phyloP scores from a whole-genome alignment of 2,113 vertebrate species.

The Callipepla squamata region DNA sequence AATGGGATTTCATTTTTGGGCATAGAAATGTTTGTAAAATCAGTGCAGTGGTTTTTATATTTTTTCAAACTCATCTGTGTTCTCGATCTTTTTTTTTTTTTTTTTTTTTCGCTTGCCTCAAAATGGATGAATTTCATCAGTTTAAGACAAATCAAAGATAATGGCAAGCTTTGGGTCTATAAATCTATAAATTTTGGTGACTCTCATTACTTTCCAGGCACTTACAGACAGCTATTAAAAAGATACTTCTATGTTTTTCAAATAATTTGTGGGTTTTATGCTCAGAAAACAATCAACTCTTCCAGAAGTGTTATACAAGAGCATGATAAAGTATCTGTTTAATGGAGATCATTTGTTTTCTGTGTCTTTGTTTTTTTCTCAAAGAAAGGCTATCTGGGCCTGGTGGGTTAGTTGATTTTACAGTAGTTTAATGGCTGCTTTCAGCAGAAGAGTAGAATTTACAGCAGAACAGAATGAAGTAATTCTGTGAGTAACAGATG shows the following conservation, averaged over 20 bases:
- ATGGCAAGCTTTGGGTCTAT: background rate
- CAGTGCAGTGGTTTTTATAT: background rate
- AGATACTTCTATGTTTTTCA: background rate
- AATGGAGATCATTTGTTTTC: slow-evolving; percentile 22
- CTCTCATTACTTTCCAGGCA: background rate
- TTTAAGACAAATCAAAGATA: background rate
- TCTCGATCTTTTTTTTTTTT: background rate
- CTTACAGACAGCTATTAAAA: background rate
- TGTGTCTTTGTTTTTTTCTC: background rate
- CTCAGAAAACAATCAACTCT: slow-evolving; percentile 10
- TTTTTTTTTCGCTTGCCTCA: background rate
- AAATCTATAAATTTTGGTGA: background rate
- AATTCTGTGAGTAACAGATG: slow-evolving; percentile 51
- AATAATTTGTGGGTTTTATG: background rate
- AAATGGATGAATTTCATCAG: background rate
- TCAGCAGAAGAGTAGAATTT: slow-evolving; percentile 27
- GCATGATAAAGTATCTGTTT: background rate
- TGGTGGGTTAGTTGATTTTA: slow-evolving; percentile 54
- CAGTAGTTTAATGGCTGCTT: slow-evolving; percentile 41
- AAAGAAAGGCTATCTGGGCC: background rate
- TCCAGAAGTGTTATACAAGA: background rate
- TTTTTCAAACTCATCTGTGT: background rate
- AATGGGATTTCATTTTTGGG: background rate
- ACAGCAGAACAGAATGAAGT: slow-evolving; percentile 31
- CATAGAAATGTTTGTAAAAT: background rate